Evolutionary conservation across 2,888 invertebrate species (phyloP), one percentile per base, ranked within the genome.

Genomic region (Corythucha ciliata): DNA sequence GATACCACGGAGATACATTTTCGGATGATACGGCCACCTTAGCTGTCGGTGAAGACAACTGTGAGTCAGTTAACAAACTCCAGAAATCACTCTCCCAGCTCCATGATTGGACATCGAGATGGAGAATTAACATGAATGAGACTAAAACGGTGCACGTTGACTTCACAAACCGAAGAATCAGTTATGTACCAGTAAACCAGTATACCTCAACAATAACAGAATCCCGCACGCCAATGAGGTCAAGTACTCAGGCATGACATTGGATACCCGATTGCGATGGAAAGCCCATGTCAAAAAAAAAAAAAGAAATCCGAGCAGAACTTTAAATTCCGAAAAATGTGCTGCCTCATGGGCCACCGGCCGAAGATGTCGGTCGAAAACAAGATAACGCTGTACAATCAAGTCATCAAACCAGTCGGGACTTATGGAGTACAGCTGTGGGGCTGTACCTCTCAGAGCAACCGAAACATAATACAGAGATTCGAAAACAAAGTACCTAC

Each of bases 221-320:
- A 36, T 36, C 20, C 36, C 36, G 36, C 2, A 8, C 20, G 36
- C 36, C n/a, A 36, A 36, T 8, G 36, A 36, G 20, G 36, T 21
- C 10, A 36, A 36, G 20, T 36, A 8, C 2, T 21, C 20, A 2
- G 36, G 36, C 6, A 36, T 36, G 36, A n/a, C 12, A n/a, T 8
- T 37, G 7, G 37, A 37, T 16, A 22, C 37, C 37, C 20, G 18
- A 22, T 10, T 12, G 21, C 12, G 12, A 22, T 37, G 2, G 12
- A 36, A 8, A 36, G 36, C 36, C 36, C 36, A n/a, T n/a, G 36
- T 36, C 10, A 36, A 36, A 2, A 36, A 36, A 36, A 36, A 36
- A 7, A 7, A n/a, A 21, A 21, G 36, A n/a, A n/a, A n/a, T n/a
- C n/a, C n/a, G n/a, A n/a, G n/a, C n/a, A n/a, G n/a, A n/a, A n/a